phyloP scores from a whole-genome alignment of 2,888 invertebrate species.

The Cataglyphis cursor region DNA sequence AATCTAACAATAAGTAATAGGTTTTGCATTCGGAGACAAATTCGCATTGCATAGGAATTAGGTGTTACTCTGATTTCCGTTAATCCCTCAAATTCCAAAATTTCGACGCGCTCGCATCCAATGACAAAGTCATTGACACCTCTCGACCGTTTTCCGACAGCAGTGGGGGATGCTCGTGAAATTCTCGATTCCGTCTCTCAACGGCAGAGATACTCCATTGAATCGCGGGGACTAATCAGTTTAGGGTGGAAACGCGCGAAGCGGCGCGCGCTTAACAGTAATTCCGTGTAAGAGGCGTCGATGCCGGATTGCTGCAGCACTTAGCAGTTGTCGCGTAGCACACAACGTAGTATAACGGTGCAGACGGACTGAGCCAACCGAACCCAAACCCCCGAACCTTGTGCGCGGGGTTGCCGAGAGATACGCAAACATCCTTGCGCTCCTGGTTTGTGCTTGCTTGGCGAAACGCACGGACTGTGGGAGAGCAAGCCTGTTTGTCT shows the following conservation, averaged over 20 bases:
- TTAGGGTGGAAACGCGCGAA: slow-evolving; percentile 67
- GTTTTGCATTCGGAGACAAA: neutral
- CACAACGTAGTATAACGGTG: slow-evolving; percentile 39
- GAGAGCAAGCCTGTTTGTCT: slow-evolving; percentile 79
- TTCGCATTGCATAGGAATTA: neutral
- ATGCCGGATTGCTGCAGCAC: slow-evolving; percentile 79
- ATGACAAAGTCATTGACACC: slow-evolving; percentile 34
- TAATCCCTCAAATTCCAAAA: slow-evolving; percentile 29
- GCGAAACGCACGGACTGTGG: slow-evolving; percentile 71
- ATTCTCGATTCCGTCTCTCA: slow-evolving; percentile 32
- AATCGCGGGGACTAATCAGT: slow-evolving; percentile 74
- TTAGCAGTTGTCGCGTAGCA: slow-evolving; percentile 75
- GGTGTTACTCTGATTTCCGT: neutral
- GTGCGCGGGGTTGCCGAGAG: slow-evolving; percentile 60
- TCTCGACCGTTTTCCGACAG: slow-evolving; percentile 39
- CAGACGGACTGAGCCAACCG: slow-evolving; percentile 38
- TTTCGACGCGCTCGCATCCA: slow-evolving; percentile 4
- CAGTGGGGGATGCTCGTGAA: slow-evolving; percentile 33
- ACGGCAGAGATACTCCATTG: slow-evolving; percentile 20
- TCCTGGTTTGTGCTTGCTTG: slow-evolving; percentile 61
- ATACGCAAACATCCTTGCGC: slow-evolving; percentile 70
- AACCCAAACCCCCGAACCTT: slow-evolving; percentile 50
- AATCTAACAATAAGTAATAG: neutral
- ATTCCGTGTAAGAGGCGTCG: slow-evolving; percentile 82
- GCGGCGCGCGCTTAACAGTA: slow-evolving; percentile 78